A percentile compares a stretch with the other conserved stretches of the same genome.
phyloP scores from a whole-genome alignment of 2,113 vertebrate species.

The Crotalus horridus region DNA sequence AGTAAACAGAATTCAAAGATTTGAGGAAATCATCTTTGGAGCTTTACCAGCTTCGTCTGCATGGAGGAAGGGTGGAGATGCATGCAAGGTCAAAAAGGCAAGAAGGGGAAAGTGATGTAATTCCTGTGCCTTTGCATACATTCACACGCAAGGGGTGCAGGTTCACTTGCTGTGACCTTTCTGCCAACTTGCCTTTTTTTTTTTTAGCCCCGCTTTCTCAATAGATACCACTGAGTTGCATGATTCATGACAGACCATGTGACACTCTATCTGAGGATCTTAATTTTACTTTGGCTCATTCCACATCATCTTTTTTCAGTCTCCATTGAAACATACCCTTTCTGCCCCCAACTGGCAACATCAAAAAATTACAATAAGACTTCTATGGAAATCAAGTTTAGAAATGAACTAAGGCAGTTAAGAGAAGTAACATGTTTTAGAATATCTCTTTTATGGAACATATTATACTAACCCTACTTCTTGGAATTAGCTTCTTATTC shows the following conservation, averaged over 20 bases:
- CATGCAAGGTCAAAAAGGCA: neutral
- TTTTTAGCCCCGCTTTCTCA: neutral
- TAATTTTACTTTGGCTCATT: neutral
- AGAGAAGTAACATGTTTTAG: neutral
- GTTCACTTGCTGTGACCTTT: neutral
- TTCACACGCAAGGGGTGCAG: neutral
- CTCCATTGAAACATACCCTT: neutral
- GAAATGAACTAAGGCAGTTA: neutral
- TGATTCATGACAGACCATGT: neutral
- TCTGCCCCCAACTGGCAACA: neutral
- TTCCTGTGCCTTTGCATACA: neutral
- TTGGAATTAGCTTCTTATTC: neutral
- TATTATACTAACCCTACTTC: too few species aligned
- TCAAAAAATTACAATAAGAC: neutral
- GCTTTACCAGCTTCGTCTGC: neutral
- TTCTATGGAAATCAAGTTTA: neutral
- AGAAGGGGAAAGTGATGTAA: neutral
- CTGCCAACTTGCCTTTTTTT: neutral
- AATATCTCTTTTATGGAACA: neutral
- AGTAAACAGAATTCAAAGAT: neutral
- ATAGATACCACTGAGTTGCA: neutral
- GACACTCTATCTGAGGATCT: neutral
- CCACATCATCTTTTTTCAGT: neutral
- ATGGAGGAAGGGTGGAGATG: neutral
- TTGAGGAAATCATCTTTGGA: accelerated